Evolutionary conservation across 2,888 invertebrate species (phyloP).

Genomic region (Lepidochitona cinerea): DNA sequence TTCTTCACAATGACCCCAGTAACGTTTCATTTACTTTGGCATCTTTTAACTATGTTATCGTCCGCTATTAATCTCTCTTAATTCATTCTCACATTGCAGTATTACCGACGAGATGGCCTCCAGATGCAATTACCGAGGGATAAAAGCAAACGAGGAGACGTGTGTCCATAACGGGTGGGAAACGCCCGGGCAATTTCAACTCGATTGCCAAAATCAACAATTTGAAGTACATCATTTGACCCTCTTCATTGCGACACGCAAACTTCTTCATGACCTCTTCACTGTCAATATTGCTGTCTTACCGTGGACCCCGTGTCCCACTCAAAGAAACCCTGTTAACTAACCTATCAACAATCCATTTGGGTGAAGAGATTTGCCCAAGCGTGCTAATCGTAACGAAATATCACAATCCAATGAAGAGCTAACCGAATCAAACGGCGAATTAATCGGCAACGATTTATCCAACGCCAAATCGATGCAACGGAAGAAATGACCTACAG

Average conservation of each 20-base stretch:
- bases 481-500: too few species aligned
- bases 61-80: background rate
- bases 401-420: too few species aligned
- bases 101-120: background rate
- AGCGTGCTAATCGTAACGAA: too few species aligned
- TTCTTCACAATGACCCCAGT: background rate
- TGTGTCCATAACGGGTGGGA: background rate
- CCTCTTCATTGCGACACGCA: background rate
- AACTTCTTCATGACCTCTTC: background rate
- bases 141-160: background rate
- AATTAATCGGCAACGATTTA: too few species aligned
- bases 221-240: background rate
- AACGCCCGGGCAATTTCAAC: background rate
- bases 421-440: too few species aligned
- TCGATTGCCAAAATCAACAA: constrained; percentile 7
- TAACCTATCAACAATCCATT: too few species aligned
- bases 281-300: background rate
- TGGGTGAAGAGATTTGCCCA: too few species aligned
- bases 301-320: too few species aligned
- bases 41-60: background rate
- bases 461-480: too few species aligned
- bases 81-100: background rate
- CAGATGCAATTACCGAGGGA: background rate
- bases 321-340: too few species aligned
- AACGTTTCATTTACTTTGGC: background rate